Conservation (phyloP, 2,797 vertebrate genomes). For the Siniperca undulata region DNA sequence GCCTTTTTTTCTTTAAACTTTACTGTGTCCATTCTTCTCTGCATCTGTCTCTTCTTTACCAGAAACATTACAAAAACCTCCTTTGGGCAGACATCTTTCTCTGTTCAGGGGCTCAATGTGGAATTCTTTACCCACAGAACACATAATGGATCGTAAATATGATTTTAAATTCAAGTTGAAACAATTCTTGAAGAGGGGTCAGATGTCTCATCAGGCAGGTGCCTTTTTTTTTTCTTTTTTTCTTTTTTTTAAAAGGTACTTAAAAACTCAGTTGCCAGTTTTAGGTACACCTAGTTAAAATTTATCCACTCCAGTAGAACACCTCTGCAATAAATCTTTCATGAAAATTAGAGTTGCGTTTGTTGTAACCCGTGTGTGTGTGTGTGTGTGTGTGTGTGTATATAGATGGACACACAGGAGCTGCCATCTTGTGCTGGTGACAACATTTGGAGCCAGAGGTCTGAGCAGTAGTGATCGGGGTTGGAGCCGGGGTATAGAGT, state of each 20-base stretch:
- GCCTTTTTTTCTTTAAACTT: no score
- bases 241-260: no score
- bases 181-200: constrained; percentile 29
- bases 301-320: neutral
- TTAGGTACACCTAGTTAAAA: constrained; percentile 1
- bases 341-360: neutral
- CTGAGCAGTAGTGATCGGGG: no score
- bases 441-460: no score
- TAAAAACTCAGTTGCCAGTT: constrained; percentile 11
- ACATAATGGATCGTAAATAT: constrained; percentile 20
- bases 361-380: no score
- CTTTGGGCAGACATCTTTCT: constrained; percentile 13
- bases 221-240: neutral
- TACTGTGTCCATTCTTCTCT: no score
- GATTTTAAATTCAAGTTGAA: constrained; percentile 29
- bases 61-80: neutral
- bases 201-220: neutral
- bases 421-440: no score
- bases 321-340: constrained; percentile 10
- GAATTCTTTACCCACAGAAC: constrained; percentile 22
- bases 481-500: no score
- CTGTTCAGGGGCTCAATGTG: constrained; percentile 32
- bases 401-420: no score
- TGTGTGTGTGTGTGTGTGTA: no score
- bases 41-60: no score